Evolutionary conservation across 1,140 invertebrate genomes (phyloP).

Genomic region (Drosophila melanica): DNA sequence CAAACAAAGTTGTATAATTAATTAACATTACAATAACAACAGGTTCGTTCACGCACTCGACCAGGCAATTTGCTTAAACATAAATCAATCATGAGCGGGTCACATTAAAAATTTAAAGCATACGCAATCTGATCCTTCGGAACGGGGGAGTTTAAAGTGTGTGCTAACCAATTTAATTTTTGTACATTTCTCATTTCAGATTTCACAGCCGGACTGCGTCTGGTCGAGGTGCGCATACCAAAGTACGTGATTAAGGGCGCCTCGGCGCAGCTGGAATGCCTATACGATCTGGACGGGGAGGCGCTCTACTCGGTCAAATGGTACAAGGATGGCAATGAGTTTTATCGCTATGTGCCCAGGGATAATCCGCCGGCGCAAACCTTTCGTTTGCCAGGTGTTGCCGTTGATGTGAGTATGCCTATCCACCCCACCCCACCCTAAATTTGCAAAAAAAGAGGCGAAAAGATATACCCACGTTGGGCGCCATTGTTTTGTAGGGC

Average conservation of each 20-base stretch:
- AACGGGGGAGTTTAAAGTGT: constrained; percentile 1
- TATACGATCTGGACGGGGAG: constrained; percentile 88
- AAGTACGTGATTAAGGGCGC: constrained; percentile 88
- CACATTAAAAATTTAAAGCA: constrained; percentile 63
- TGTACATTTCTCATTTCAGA: constrained; percentile 64
- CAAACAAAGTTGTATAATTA: constrained; percentile 80
- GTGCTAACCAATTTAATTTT: constrained; percentile 23
- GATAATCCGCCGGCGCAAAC: constrained; percentile 87
- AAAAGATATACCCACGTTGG: not conserved
- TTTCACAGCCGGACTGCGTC: constrained; percentile 85
- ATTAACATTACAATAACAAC: constrained; percentile 64
- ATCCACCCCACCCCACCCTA: not conserved
- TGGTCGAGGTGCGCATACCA: constrained; percentile 88
- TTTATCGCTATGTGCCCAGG: constrained; percentile 90
- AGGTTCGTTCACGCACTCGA: constrained; percentile 4
- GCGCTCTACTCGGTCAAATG: constrained; percentile 91
- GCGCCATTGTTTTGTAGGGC: constrained; percentile 29
- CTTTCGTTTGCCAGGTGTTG: constrained; percentile 87
- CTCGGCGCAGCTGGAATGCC: constrained; percentile 86
- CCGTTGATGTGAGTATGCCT: constrained; percentile 86
- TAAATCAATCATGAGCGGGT: constrained; percentile 69
- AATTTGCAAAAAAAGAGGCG: not conserved
- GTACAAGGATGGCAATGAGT: constrained; percentile 91
- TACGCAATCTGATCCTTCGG: constrained; percentile 10
- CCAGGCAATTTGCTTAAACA: constrained; percentile 60